A percentile compares a stretch with the other conserved stretches of the same genome.
These are phyloP conservation scores for Drosophila conformis DNA, from an alignment of 2,888 invertebrate genomes.

Conservation along the genomic window DNA sequence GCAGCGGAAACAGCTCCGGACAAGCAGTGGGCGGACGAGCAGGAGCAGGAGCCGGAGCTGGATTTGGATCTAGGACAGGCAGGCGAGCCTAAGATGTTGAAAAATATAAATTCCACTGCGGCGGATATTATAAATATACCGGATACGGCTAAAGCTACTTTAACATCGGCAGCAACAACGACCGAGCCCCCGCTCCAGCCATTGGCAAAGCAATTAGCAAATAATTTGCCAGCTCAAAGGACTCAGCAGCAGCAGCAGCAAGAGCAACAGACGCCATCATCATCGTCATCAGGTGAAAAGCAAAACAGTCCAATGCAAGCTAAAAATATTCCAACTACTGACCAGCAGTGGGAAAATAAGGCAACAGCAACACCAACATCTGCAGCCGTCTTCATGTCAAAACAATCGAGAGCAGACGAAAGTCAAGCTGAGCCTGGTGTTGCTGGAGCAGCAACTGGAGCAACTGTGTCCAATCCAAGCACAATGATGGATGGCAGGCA, in stretches of 20 bases:
- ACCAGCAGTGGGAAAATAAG: slow-evolving; percentile 51
- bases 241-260: slow-evolving; percentile 27
- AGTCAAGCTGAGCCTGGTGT: slow-evolving; percentile 14
- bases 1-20: slow-evolving; percentile 49
- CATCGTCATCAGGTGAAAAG: slow-evolving; percentile 67
- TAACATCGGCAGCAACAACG: slow-evolving; percentile 24
- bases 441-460: slow-evolving; percentile 4
- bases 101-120: slow-evolving; percentile 73
- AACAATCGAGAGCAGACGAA: slow-evolving; percentile 59
- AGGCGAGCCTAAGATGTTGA: slow-evolving; percentile 61
- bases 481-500: slow-evolving; percentile 78
- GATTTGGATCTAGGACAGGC: slow-evolving; percentile 27
- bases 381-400: slow-evolving; percentile 61
- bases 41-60: slow-evolving; percentile 22
- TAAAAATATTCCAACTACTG: slow-evolving; percentile 54
- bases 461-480: slow-evolving; percentile 47
- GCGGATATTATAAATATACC: slow-evolving; percentile 77
- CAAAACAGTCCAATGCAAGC: slow-evolving; percentile 46
- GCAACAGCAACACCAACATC: slow-evolving; percentile 36
- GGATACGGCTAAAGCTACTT: slow-evolving; percentile 52
- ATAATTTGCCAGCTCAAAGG: slow-evolving; percentile 67
- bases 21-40: slow-evolving; percentile 14
- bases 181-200: slow-evolving; percentile 24
- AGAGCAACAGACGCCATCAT: slow-evolving; percentile 30
- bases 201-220: slow-evolving; percentile 71